These are phyloP conservation scores for Tragelaphus buxtoni DNA, from an alignment of 2,113 vertebrate genomes.

Conservation along the genomic window DNA sequence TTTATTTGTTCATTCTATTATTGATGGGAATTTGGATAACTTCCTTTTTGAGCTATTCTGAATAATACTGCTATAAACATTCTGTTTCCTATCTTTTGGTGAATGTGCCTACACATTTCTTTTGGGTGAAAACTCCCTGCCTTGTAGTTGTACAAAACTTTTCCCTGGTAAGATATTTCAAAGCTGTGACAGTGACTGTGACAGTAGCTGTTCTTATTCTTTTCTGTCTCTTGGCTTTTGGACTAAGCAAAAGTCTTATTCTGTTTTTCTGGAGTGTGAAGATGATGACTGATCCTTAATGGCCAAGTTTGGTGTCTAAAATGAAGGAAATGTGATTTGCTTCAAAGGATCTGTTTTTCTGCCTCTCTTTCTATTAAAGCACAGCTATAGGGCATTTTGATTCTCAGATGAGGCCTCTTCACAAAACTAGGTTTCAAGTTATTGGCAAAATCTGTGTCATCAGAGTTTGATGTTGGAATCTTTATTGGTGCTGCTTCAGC, in stretches of 20 bases:
- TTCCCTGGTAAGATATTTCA: neutral
- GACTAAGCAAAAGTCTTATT: neutral
- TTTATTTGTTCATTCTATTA: neutral
- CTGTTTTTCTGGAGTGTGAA: slow-evolving; percentile 8
- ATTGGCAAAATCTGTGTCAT: slow-evolving; percentile 58
- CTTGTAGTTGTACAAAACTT: slow-evolving; percentile 7
- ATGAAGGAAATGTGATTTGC: neutral
- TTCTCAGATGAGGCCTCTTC: slow-evolving; percentile 46
- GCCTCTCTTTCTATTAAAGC: neutral
- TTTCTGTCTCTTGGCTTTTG: neutral
- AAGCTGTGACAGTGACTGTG: neutral
- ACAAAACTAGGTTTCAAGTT: slow-evolving; percentile 62
- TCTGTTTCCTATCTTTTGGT: neutral
- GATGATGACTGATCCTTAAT: slow-evolving; percentile 47
- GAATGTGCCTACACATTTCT: neutral
- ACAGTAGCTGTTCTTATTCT: neutral
- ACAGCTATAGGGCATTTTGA: slow-evolving; percentile 40
- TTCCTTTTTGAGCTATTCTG: neutral
- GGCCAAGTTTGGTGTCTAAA: slow-evolving; percentile 1
- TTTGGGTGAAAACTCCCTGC: neutral
- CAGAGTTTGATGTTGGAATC: slow-evolving; percentile 69
- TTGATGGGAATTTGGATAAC: neutral
- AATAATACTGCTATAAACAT: neutral
- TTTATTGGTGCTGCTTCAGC: slow-evolving; percentile 62
- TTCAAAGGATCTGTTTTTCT: neutral